Percentiles rank a stretch among this genome's conserved stretches.
Conservation (phyloP, 2,797 vertebrate genomes). For the Epinephelus malabaricus region DNA sequence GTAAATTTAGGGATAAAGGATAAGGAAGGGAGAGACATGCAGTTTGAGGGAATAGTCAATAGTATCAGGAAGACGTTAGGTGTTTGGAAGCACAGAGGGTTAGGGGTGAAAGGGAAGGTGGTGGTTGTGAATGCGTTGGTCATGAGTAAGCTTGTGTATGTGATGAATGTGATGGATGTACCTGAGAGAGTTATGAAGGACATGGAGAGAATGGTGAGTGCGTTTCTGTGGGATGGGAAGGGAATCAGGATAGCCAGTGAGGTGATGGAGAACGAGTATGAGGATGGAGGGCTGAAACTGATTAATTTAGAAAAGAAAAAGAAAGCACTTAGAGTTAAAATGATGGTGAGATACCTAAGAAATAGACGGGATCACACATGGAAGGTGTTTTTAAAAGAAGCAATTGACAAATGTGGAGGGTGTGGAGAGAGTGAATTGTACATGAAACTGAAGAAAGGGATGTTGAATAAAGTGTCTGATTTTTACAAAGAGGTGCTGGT, state of each 20-base stretch:
- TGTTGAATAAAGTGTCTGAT: no score
- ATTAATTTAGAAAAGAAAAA: no score
- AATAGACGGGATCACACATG: no score
- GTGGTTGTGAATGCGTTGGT: not conserved
- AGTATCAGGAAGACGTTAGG: not conserved
- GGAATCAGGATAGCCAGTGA: not conserved
- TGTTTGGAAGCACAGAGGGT: not conserved
- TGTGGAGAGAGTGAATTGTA: no score
- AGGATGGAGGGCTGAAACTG: not conserved
- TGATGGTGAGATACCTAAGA: no score
- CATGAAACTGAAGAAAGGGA: no score
- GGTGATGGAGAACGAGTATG: not conserved
- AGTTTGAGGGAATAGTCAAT: not conserved
- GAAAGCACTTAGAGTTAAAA: no score
- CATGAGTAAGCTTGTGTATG: not conserved
- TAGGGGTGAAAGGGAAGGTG: not conserved
- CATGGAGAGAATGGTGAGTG: rapidly evolving
- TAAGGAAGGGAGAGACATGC: not conserved
- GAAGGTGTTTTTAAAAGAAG: no score
- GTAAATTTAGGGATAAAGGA: no score
- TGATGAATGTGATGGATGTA: not conserved
- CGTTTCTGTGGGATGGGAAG: not conserved
- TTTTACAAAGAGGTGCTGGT: no score
- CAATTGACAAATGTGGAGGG: no score
- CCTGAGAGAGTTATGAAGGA: not conserved